Percentiles rank a stretch among this genome's conserved stretches.
Conservation (phyloP, 2,888 invertebrate species). For the Cyclophora punctaria region DNA sequence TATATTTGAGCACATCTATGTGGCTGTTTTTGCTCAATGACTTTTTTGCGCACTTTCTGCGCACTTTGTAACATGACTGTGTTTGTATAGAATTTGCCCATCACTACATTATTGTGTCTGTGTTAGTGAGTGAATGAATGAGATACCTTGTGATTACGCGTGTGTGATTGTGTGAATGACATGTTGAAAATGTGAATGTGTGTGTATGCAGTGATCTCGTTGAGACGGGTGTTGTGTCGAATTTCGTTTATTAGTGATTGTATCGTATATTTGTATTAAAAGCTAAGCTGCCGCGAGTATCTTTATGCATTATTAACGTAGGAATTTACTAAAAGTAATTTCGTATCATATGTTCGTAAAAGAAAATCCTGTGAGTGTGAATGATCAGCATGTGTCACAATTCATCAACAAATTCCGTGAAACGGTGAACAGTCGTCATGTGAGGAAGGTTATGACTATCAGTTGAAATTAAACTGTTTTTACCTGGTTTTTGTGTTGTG, state of each 20-base stretch:
- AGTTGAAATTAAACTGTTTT: constrained; percentile 48
- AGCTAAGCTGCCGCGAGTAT: constrained; percentile 17
- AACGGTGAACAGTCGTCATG: constrained; percentile 65
- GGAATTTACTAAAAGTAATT: constrained; percentile 20
- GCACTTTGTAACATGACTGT: no score
- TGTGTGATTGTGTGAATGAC: neutral
- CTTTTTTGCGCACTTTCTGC: no score
- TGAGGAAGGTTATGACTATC: constrained; percentile 64
- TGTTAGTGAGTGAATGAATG: no score
- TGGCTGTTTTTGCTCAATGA: no score
- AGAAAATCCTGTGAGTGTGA: constrained; percentile 48
- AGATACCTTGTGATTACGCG: no score
- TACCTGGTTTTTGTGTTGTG: constrained; percentile 59
- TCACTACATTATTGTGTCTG: no score
- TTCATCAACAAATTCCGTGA: constrained; percentile 69
- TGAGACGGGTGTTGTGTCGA: constrained; percentile 40
- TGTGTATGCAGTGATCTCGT: constrained; percentile 18
- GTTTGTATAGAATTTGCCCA: no score
- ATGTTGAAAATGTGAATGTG: constrained; percentile 16
- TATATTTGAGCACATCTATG: no score
- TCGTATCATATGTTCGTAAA: constrained; percentile 37
- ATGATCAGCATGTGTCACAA: constrained; percentile 67
- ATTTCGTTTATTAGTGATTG: constrained; percentile 27
- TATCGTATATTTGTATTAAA: constrained; percentile 24
- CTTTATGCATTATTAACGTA: constrained; percentile 9